Percentiles rank a stretch among this genome's conserved stretches.
Conservation (phyloP, 2,797 vertebrate genomes). For the Babyrousa celebensis region DNA sequence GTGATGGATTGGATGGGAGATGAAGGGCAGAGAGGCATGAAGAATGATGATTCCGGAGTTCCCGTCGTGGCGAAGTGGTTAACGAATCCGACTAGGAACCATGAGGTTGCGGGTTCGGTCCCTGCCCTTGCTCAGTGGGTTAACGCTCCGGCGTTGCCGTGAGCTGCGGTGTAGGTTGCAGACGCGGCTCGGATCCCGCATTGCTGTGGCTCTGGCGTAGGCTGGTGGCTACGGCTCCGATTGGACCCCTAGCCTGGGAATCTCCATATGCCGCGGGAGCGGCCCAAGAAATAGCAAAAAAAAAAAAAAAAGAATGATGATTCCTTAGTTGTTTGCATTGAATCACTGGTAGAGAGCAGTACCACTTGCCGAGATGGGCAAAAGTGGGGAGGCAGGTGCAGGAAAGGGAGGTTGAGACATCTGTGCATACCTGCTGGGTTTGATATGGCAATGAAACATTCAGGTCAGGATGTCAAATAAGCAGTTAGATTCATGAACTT, state of each 20-base stretch:
- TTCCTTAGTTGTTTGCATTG: background rate
- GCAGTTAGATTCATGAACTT: background rate
- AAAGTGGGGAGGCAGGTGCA: background rate
- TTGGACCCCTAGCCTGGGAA: too few species aligned
- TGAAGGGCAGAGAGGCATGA: background rate
- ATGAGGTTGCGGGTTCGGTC: too few species aligned
- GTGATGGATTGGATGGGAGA: background rate
- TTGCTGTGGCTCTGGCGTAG: too few species aligned
- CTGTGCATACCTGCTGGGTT: background rate
- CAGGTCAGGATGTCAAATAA: background rate
- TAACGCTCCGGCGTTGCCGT: too few species aligned
- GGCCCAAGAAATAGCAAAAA: too few species aligned
- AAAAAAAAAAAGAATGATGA: background rate
- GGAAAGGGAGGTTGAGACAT: background rate
- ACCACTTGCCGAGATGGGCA: background rate
- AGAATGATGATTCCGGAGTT: background rate
- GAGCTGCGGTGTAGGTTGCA: too few species aligned
- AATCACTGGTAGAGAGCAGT: background rate
- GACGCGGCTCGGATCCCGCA: too few species aligned
- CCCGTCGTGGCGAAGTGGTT: too few species aligned
- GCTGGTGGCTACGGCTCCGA: too few species aligned
- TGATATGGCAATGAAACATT: slow-evolving; percentile 28
- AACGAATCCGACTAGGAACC: too few species aligned
- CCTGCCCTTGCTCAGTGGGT: too few species aligned
- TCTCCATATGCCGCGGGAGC: too few species aligned